These are phyloP conservation scores for Melanostoma scalare DNA, from an alignment of 2,888 invertebrate species.

Conservation along the genomic window DNA sequence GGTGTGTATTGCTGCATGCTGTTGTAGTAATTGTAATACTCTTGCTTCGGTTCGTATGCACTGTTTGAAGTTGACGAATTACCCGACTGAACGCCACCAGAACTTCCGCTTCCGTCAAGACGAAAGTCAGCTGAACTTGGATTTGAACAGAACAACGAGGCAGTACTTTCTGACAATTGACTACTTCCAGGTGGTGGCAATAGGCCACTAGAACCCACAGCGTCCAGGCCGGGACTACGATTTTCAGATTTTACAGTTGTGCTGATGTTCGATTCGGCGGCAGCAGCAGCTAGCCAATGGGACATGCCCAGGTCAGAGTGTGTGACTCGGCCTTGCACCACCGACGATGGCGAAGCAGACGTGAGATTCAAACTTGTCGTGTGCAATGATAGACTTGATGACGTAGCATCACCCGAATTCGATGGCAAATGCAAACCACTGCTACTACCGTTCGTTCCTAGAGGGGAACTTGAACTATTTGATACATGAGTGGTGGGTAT, in stretches of 20 bases:
- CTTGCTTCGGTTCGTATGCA: conserved; percentile 84
- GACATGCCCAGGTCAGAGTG: conserved; percentile 78
- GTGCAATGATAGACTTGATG: conserved; percentile 51
- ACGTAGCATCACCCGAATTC: conserved; percentile 55
- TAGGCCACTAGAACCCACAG: conserved; percentile 58
- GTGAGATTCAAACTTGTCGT: conserved; percentile 60
- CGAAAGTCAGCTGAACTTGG: conserved; percentile 68
- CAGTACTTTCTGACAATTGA: conserved; percentile 62
- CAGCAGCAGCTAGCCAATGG: conserved; percentile 79
- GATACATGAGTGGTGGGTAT: conserved; percentile 67
- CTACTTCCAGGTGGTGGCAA: conserved; percentile 60
- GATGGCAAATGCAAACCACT: conserved; percentile 63
- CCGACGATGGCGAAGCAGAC: conserved; percentile 45
- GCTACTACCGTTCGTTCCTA: conserved; percentile 58
- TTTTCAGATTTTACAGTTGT: conserved; percentile 87
- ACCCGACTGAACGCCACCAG: conserved; percentile 55
- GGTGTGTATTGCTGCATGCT: conserved; percentile 86
- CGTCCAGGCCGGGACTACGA: conserved; percentile 86
- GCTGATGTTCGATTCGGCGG: conserved; percentile 80
- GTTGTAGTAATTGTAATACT: conserved; percentile 89
- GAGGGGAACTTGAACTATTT: conserved; percentile 64
- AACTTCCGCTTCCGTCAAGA: conserved; percentile 82
- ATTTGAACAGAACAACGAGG: conserved; percentile 64
- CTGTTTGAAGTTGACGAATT: conserved; percentile 79
- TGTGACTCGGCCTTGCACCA: conserved; percentile 52